Base-by-base conservation (phyloP, 1,140 invertebrate species). In the Monochamus saltuarius region DNA sequence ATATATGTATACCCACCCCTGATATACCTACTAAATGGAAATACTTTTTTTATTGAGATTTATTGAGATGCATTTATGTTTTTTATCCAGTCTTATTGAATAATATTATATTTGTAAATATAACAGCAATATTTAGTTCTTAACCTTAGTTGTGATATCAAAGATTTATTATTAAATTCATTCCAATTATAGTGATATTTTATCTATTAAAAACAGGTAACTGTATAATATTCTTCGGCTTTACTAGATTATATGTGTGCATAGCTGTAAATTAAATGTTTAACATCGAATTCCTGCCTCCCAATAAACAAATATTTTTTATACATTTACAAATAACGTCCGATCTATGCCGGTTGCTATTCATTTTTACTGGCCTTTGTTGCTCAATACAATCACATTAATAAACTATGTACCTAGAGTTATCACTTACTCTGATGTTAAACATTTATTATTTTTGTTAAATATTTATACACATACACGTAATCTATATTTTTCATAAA, bases 381-480 rank as follows among this genome's bases (percentile, higher is more conserved):
- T 65, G 69, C 68, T 62, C 52, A 64, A 62, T 65, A 68, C 63
- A 68, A 70, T 68, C 62, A 62, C 51, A 65, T 56, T 37, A 50
- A 29, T 63, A 57, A 53, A 29, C 22, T 29, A 29, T 29, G 22
- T 64, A 53, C 42, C 43, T 63, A 60, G 59, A 50, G 43, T 61
- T 39, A 50, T 55, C 11, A 54, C 35, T 13, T 42, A 56, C 39
- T 35, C 11, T 56, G 70, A 68, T 72, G 70, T 72, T 72, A 72
- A 72, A 72, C 70, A 72, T 72, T 72, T 72, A 72, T 51, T 59
- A 51, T 66, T 59, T 51, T 66, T 71, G 45, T 56, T 56, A 16
- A 13, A 56, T 46, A 45, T 47, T 47, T 38, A 38, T 56, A 56
- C 36, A 38, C 40, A 38, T 53, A 38, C 22, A n/a, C 6, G 11